Conservation (phyloP, 2,113 vertebrate species). For the Rhabdornis inornatus region DNA sequence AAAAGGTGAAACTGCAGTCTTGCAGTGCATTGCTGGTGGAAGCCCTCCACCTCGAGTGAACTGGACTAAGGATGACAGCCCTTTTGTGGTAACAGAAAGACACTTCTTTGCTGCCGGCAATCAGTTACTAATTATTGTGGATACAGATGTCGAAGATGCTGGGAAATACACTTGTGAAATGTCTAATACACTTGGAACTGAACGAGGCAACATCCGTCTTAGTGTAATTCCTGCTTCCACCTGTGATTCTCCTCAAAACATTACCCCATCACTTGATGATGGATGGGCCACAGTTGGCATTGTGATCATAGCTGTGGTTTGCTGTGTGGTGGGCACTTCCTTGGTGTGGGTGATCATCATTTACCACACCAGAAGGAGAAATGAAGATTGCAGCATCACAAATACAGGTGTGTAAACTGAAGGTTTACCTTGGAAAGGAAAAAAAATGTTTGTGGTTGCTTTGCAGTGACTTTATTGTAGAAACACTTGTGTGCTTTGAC, state of each 20-base stretch:
- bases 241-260: conserved; percentile 85
- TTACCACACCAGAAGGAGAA: conserved; percentile 92
- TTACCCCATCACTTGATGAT: conserved; percentile 75
- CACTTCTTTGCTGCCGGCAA: conserved; percentile 97
- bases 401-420: conserved; percentile 87
- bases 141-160: conserved; percentile 85
- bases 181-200: conserved; percentile 93
- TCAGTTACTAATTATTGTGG: conserved; percentile 94
- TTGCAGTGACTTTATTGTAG: neutral
- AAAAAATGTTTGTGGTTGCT: neutral
- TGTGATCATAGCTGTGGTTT: conserved; percentile 96
- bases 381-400: conserved; percentile 94
- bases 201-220: conserved; percentile 87
- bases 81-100: conserved; percentile 86
- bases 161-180: conserved; percentile 96
- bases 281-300: conserved; percentile 95
- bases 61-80: conserved; percentile 97
- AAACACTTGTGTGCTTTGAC: conserved; percentile 6
- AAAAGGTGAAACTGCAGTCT: conserved; percentile 90
- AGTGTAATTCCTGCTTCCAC: conserved; percentile 88
- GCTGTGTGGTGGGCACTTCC: conserved; percentile 97
- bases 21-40: conserved; percentile 94
- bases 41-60: conserved; percentile 89
- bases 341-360: conserved; percentile 99
- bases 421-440: neutral